phyloP scores from a whole-genome alignment of 2,797 vertebrate genomes.

The Sebastes cheni region DNA sequence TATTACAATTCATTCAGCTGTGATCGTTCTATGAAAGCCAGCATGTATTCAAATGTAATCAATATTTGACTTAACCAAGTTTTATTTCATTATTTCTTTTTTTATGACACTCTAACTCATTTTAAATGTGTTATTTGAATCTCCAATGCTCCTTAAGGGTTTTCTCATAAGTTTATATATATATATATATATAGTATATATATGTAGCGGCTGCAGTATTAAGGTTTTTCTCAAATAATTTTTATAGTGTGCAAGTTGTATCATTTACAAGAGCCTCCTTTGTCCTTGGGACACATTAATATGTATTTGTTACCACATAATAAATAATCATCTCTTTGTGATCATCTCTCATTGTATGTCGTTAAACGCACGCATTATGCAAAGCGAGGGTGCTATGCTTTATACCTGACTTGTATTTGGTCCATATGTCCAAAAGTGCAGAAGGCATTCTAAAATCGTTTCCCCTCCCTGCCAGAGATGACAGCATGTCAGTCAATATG shows the following conservation, averaged over 20 bases:
- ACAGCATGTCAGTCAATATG: slow-evolving; percentile 37
- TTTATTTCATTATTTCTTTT: neutral
- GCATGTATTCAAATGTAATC: neutral
- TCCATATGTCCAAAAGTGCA: neutral
- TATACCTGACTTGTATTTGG: neutral
- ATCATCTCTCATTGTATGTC: neutral
- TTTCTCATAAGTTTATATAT: neutral
- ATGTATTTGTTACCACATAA: neutral
- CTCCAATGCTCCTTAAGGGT: neutral
- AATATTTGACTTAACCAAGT: neutral
- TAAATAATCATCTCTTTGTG: neutral
- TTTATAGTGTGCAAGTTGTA: neutral
- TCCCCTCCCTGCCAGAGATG: slow-evolving; percentile 5
- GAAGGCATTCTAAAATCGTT: neutral
- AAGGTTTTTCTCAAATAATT: neutral
- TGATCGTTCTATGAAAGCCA: neutral
- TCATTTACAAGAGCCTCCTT: neutral
- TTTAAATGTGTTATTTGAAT: neutral
- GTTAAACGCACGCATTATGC: neutral
- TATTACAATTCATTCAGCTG: neutral
- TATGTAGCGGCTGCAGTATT: no score
- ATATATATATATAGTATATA: no score
- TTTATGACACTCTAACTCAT: neutral
- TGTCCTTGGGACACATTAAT: neutral
- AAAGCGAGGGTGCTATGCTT: neutral